Evolutionary conservation across 2,888 invertebrate species (phyloP).

Genomic region (Hypena proboscidalis): DNA sequence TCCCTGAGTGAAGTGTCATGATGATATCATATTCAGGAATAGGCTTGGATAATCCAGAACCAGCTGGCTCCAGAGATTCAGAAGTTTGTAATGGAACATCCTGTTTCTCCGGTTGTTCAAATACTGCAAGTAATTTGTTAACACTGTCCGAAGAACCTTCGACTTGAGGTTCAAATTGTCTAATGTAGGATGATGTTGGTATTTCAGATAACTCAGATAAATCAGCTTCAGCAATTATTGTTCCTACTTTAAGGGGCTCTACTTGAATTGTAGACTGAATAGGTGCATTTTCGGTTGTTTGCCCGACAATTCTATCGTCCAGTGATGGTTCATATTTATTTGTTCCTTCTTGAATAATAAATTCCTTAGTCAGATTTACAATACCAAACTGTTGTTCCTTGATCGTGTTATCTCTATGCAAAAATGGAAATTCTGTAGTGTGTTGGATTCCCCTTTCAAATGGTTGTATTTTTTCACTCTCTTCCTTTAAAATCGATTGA

Average conservation of each 20-base stretch:
- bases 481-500: neutral
- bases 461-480: neutral
- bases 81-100: constrained; percentile 53
- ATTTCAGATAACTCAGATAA: constrained; percentile 42
- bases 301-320: constrained; percentile 33
- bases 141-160: constrained; percentile 57
- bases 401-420: constrained; percentile 34
- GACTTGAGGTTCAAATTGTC: constrained; percentile 56
- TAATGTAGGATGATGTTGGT: constrained; percentile 58
- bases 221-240: constrained; percentile 55
- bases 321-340: constrained; percentile 19
- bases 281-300: constrained; percentile 45
- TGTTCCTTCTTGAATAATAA: constrained; percentile 41
- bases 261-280: constrained; percentile 53
- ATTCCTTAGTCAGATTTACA: constrained; percentile 40
- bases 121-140: constrained; percentile 48
- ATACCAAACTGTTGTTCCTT: constrained; percentile 30
- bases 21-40: constrained; percentile 52
- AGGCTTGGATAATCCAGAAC: constrained; percentile 28
- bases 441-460: constrained; percentile 15
- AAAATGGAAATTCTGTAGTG: constrained; percentile 31
- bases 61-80: constrained; percentile 26
- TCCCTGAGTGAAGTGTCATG: constrained; percentile 67
- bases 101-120: constrained; percentile 64
- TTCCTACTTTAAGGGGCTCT: constrained; percentile 54